Evolutionary conservation across 1,140 invertebrate genomes (phyloP), one percentile per base, ranked within the genome.

Genomic region (Zaprionus ghesquierei): DNA sequence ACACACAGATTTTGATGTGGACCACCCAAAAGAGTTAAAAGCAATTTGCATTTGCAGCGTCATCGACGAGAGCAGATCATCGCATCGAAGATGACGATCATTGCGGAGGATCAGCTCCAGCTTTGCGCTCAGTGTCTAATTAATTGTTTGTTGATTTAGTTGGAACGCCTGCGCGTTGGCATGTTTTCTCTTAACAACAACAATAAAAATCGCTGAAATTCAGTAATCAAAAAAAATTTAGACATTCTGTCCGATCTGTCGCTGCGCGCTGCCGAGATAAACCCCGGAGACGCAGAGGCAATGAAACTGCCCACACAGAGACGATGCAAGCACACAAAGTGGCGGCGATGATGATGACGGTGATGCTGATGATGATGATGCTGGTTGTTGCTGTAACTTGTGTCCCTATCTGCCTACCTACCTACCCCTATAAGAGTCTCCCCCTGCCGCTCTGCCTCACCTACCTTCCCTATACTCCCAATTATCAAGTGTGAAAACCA

Each of bases 401-500:
- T 64, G 15, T 38, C 46, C 50, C 76, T 50, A 46, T 46, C 51
- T 18, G 3, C 38, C 51, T 41, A 22, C 13, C 56, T 12, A 15
- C 56, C 44, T 25, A 27, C 58, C 58, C 58, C 58, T 61, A 60
- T 60, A 18, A 33, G 38, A 18, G 25, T n/a, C n/a, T n/a, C 31
- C 35, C 55, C 35, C 41, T 8, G 4, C 12, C 10, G n/a, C 25
- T 20, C 23, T 13, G 31, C 58, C 35, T 5, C 2, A 4, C 13
- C 46, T 50, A 25, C 46, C 46, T 50, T 15, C 41, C 20, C 15
- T 18, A 54, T n/a, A n/a, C n/a, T 76, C 71, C 77, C 86, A 90
- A 90, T 90, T 90, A 90, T 90, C 86, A 90, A 90, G 86, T 90
- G 86, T 90, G 86, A 90, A 90, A 90, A 90, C 86, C 86, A 90